These are phyloP conservation scores for Enteromius viviparus DNA, from an alignment of 2,797 vertebrate species.

Conservation along the genomic window DNA sequence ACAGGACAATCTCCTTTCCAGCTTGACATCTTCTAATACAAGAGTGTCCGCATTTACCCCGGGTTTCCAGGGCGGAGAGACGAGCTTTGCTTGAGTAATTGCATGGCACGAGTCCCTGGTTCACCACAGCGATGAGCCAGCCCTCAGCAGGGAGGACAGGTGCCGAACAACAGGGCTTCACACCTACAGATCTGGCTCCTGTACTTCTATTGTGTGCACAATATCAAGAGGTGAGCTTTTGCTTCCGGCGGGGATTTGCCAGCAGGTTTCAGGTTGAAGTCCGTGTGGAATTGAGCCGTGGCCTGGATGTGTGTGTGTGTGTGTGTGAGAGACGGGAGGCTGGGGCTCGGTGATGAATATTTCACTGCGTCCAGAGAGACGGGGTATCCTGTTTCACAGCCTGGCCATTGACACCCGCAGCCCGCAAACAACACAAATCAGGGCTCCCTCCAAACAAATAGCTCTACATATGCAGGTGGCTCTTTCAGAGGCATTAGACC, in stretches of 20 bases:
- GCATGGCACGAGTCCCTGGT: slow-evolving; percentile 40
- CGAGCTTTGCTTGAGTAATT: slow-evolving; percentile 46
- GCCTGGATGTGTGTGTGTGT: slow-evolving; percentile 45
- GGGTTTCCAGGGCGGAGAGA: slow-evolving; percentile 33
- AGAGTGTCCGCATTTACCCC: slow-evolving; percentile 7
- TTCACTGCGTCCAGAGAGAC: slow-evolving; percentile 49
- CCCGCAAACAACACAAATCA: slow-evolving; percentile 52
- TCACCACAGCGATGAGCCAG: slow-evolving; percentile 35
- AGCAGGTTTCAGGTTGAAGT: slow-evolving; percentile 59
- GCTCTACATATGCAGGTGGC: not conserved
- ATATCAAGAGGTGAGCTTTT: not conserved
- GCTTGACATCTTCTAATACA: slow-evolving; percentile 5
- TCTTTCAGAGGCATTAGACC: slow-evolving; percentile 1
- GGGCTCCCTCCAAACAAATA: slow-evolving; percentile 5
- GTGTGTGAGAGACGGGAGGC: not conserved
- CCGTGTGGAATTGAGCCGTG: slow-evolving; percentile 55
- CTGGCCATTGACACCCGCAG: slow-evolving; percentile 21
- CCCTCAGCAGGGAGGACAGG: slow-evolving; percentile 39
- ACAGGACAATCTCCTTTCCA: slow-evolving; percentile 18
- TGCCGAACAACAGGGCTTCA: slow-evolving; percentile 41
- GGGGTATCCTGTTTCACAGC: slow-evolving; percentile 52
- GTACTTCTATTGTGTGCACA: slow-evolving; percentile 17
- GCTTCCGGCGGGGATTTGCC: not conserved
- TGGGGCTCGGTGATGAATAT: slow-evolving; percentile 57
- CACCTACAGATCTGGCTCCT: slow-evolving; percentile 31